Conservation (phyloP, 2,113 vertebrate genomes). For the Callospermophilus lateralis region DNA sequence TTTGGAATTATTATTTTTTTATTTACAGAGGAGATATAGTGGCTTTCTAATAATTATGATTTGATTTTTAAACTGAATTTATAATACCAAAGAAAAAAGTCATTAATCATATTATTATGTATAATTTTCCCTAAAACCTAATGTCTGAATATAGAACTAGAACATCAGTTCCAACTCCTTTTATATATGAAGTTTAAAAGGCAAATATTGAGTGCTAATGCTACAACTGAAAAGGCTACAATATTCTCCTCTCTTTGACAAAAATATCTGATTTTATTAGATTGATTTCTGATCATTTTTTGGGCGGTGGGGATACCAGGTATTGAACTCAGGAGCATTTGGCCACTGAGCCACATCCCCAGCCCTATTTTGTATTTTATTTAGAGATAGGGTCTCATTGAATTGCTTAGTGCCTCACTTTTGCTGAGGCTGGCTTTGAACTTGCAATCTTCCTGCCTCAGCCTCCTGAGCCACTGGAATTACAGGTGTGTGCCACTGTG, state of each 20-base stretch:
- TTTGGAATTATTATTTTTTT: constrained; percentile 65
- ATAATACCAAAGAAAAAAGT: constrained; percentile 14
- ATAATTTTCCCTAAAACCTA: background rate
- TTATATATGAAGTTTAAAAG: constrained; percentile 11
- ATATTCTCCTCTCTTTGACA: constrained; percentile 15
- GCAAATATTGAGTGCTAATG: background rate
- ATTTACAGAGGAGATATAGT: constrained; percentile 67
- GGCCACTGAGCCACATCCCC: too few species aligned
- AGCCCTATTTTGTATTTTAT: too few species aligned
- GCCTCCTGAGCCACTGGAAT: too few species aligned
- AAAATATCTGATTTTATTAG: constrained; percentile 30
- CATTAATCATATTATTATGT: background rate
- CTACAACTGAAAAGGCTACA: background rate
- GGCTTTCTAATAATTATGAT: constrained; percentile 38
- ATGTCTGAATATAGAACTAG: background rate
- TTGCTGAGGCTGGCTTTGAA: too few species aligned
- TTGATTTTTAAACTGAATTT: background rate
- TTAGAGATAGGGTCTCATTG: too few species aligned
- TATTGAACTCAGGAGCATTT: too few species aligned
- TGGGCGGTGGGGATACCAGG: too few species aligned
- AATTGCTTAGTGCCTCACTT: too few species aligned
- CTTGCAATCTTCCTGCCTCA: too few species aligned
- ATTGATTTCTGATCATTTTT: background rate
- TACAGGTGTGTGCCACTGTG: too few species aligned
- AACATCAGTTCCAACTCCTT: background rate